Evolutionary conservation across 2,888 invertebrate genomes (phyloP).

Genomic region (Rugalucina vietnamica): DNA sequence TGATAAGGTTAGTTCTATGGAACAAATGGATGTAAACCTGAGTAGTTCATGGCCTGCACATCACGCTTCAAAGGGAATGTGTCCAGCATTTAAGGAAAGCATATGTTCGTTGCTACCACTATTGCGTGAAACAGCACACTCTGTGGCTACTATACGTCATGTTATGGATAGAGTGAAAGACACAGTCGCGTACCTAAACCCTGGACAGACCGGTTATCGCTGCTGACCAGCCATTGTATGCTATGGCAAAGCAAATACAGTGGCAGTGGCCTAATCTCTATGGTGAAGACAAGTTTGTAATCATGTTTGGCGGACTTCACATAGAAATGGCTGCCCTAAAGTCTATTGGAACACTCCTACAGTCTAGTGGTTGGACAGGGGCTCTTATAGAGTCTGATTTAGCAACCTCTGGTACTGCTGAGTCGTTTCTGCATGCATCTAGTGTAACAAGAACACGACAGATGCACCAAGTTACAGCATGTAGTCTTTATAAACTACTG

Average conservation of each 20-base stretch:
- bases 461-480: slow-evolving; percentile 59
- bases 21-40: slow-evolving; percentile 6
- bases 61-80: slow-evolving; percentile 11
- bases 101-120: slow-evolving; percentile 27
- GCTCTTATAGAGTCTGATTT: slow-evolving; percentile 57
- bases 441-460: slow-evolving; percentile 60
- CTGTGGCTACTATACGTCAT: slow-evolving; percentile 20
- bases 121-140: slow-evolving; percentile 11
- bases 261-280: slow-evolving; percentile 69
- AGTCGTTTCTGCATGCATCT: slow-evolving; percentile 62
- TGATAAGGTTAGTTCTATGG: slow-evolving; percentile 3
- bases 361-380: slow-evolving; percentile 31
- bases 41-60: slow-evolving; percentile 26
- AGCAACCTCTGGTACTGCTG: slow-evolving; percentile 43
- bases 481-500: slow-evolving; percentile 49
- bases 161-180: slow-evolving; percentile 25
- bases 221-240: slow-evolving; percentile 73
- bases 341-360: slow-evolving; percentile 27
- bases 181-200: slow-evolving; percentile 60
- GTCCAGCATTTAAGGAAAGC: slow-evolving; percentile 19
- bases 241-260: slow-evolving; percentile 71
- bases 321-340: slow-evolving; percentile 14
- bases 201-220: slow-evolving; percentile 51
- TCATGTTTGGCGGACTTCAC: slow-evolving; percentile 69
- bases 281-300: slow-evolving; percentile 67